Conservation (phyloP, 1,140 invertebrate genomes). For the Bombus haemorrhoidalis region DNA sequence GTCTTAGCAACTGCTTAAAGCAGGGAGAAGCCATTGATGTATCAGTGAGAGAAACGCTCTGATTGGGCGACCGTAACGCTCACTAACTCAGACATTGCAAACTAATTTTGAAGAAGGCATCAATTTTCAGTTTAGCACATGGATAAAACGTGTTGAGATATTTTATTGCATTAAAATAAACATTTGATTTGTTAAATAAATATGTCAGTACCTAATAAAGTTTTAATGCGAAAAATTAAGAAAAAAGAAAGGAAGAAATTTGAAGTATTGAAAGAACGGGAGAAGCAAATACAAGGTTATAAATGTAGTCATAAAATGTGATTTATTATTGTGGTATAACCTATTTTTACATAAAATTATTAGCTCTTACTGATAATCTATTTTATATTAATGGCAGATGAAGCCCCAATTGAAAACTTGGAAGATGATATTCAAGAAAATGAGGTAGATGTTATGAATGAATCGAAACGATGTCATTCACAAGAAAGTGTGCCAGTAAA, state of each 20-base stretch:
- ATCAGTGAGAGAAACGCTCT: too few relatives aligned
- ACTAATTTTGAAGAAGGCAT: too few relatives aligned
- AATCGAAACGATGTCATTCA: constrained; percentile 22
- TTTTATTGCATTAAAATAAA: background rate
- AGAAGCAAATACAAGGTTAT: constrained; percentile 74
- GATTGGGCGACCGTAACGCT: too few relatives aligned
- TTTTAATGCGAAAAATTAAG: constrained; percentile 90
- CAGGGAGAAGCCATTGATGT: too few relatives aligned
- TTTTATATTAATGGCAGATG: constrained; percentile 68
- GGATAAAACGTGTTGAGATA: background rate
- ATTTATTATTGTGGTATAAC: background rate
- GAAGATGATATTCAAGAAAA: constrained; percentile 57
- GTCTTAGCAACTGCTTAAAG: too few relatives aligned
- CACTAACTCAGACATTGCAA: too few relatives aligned
- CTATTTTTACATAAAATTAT: constrained; percentile 34
- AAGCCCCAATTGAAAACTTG: constrained; percentile 64
- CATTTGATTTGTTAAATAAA: background rate
- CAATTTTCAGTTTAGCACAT: constrained; percentile 3
- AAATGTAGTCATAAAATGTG: constrained; percentile 27
- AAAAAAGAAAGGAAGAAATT: constrained; percentile 89
- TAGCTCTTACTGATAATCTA: constrained; percentile 49
- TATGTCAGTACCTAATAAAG: constrained; percentile 90
- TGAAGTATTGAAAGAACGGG: constrained; percentile 84
- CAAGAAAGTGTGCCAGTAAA: constrained; percentile 53
- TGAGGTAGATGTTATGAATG: constrained; percentile 1